Conservation (phyloP, 2,113 vertebrate genomes). For the Perca flavescens region DNA sequence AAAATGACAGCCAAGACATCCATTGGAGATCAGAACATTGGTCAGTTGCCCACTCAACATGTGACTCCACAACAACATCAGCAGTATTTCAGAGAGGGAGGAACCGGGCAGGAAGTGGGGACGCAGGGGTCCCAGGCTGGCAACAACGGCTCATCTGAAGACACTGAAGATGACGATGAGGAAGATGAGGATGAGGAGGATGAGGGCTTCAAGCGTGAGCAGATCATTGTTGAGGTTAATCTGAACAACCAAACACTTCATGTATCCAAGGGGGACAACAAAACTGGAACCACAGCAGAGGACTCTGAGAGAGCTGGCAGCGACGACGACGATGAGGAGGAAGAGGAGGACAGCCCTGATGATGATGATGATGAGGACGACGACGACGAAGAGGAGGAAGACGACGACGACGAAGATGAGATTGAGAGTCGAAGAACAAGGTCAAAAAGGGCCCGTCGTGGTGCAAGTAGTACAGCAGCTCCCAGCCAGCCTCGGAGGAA, state of each 20-base stretch:
- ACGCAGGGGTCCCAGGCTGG: constrained; percentile 77
- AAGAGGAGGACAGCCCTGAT: constrained; percentile 64
- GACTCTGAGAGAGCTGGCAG: constrained; percentile 92
- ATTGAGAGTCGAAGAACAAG: constrained; percentile 87
- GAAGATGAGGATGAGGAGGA: constrained; percentile 87
- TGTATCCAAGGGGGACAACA: constrained; percentile 97
- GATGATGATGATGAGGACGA: constrained; percentile 74
- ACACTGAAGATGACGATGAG: constrained; percentile 88
- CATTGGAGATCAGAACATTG: constrained; percentile 72
- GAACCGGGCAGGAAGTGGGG: constrained; percentile 66
- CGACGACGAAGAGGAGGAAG: constrained; percentile 74
- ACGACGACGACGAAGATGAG: constrained; percentile 87
- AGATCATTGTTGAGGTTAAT: constrained; percentile 99
- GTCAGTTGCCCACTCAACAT: constrained; percentile 57
- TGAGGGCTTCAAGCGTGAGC: constrained; percentile 94
- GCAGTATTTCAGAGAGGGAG: constrained; percentile 91
- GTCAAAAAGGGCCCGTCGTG: constrained; percentile 81
- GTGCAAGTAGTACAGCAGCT: constrained; percentile 7
- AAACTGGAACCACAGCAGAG: constrained; percentile 86
- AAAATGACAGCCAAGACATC: constrained; percentile 88
- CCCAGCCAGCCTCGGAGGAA: constrained; percentile 81
- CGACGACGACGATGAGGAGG: constrained; percentile 90
- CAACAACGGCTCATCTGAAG: constrained; percentile 86
- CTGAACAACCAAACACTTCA: constrained; percentile 99
- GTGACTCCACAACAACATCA: constrained; percentile 86